These are phyloP conservation scores for Aradus depressus DNA, from an alignment of 2,888 invertebrate species.

Conservation along the genomic window DNA sequence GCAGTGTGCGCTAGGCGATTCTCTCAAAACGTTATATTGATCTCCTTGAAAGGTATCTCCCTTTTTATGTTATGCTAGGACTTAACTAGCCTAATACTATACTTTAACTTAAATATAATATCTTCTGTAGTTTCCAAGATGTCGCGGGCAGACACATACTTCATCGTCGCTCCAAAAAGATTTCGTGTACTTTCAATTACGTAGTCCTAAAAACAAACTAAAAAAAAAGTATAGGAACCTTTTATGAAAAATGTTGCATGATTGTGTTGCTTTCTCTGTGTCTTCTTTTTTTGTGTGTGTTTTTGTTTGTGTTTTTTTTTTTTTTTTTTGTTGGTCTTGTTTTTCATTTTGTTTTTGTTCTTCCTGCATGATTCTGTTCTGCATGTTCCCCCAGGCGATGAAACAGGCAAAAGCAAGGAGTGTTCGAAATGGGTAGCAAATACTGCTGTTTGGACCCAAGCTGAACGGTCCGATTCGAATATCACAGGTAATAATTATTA, in stretches of 20 bases:
- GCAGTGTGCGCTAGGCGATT: too few relatives aligned
- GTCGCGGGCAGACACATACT: too few relatives aligned
- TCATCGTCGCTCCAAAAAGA: too few relatives aligned
- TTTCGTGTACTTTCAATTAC: too few relatives aligned
- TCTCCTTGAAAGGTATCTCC: too few relatives aligned
- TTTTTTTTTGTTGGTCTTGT: background rate
- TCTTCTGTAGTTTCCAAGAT: too few relatives aligned
- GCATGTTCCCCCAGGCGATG: conserved; percentile 9
- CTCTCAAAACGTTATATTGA: too few relatives aligned
- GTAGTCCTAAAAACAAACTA: conserved; percentile 1
- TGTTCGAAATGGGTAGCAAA: conserved; percentile 13
- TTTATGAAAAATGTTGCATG: background rate
- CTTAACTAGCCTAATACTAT: too few relatives aligned
- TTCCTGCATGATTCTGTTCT: conserved; percentile 12
- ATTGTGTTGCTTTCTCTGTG: too few relatives aligned
- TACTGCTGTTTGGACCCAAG: conserved; percentile 8
- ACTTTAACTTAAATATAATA: too few relatives aligned
- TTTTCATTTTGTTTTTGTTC: conserved; percentile 3
- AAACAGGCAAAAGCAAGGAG: conserved; percentile 10
- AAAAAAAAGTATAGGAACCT: background rate
- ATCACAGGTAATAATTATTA: conserved; percentile 13
- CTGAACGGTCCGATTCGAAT: conserved; percentile 13
- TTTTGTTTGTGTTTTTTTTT: background rate
- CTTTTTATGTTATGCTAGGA: too few relatives aligned
- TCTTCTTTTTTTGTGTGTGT: background rate